Percentiles rank a stretch among this genome's conserved stretches.
phyloP scores from a whole-genome alignment of 2,888 invertebrate genomes.

The Heliconius aoede region DNA sequence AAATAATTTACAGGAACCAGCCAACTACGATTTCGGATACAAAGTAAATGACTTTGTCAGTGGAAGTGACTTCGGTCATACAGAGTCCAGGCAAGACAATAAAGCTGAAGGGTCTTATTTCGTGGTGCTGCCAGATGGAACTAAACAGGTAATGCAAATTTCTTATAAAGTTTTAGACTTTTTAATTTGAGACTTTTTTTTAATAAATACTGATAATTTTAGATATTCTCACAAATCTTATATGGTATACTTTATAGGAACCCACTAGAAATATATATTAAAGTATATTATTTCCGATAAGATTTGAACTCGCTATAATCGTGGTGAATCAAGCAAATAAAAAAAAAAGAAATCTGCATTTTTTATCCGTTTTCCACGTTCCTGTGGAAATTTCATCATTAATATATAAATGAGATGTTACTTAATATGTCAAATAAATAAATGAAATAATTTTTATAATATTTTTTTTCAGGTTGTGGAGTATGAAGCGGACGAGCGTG shows the following conservation, averaged over 20 bases:
- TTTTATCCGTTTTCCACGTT: no score
- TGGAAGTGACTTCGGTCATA: constrained; percentile 87
- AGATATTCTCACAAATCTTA: background rate
- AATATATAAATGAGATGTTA: no score
- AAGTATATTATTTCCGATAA: no score
- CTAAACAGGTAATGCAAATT: constrained; percentile 78
- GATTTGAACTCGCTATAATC: no score
- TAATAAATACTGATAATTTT: background rate
- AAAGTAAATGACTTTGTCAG: constrained; percentile 85
- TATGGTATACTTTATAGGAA: no score
- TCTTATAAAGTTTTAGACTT: background rate
- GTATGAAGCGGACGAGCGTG: constrained; percentile 88
- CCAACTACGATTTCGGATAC: constrained; percentile 87
- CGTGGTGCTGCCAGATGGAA: constrained; percentile 87
- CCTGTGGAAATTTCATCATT: no score
- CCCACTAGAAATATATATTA: no score
- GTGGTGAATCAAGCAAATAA: no score
- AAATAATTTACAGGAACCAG: constrained; percentile 79
- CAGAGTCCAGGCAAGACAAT: constrained; percentile 85
- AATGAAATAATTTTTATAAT: background rate
- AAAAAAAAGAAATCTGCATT: no score
- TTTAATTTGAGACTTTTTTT: no score
- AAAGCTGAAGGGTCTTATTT: constrained; percentile 86
- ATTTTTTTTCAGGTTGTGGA: constrained; percentile 82
- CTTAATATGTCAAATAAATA: background rate